These are phyloP conservation scores for Penaeus vannamei DNA, from an alignment of 1,140 invertebrate species.

Conservation along the genomic window DNA sequence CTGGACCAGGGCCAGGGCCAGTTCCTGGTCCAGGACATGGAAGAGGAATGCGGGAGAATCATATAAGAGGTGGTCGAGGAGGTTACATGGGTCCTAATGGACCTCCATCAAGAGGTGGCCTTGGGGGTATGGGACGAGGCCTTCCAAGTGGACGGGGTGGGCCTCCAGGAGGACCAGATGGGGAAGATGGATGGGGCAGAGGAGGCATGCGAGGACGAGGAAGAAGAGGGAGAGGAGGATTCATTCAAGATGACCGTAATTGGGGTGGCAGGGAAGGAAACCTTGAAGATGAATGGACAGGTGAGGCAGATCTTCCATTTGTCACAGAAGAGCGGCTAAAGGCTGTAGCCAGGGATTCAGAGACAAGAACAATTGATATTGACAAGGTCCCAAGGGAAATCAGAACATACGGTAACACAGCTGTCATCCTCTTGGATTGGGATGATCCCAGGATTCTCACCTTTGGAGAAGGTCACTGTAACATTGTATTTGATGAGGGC, in stretches of 20 bases:
- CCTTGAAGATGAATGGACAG: conserved; percentile 67
- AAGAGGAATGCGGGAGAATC: too few relatives aligned
- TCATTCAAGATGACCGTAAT: background rate
- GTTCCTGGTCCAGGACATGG: too few relatives aligned
- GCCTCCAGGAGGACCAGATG: conserved; percentile 10
- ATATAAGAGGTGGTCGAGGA: too few relatives aligned
- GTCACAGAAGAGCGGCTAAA: conserved; percentile 63
- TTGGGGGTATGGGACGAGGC: conserved; percentile 28
- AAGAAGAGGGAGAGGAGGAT: background rate
- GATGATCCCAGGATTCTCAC: conserved; percentile 89
- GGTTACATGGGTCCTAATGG: too few relatives aligned
- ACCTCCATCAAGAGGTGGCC: background rate
- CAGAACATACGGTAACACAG: conserved; percentile 87
- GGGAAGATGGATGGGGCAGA: conserved; percentile 30
- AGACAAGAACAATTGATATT: conserved; percentile 74
- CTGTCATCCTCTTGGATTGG: conserved; percentile 86
- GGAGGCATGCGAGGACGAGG: conserved; percentile 39
- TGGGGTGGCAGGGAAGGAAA: background rate
- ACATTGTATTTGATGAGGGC: conserved; percentile 69
- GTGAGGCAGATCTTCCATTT: conserved; percentile 66
- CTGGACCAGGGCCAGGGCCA: too few relatives aligned
- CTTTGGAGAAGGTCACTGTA: conserved; percentile 75
- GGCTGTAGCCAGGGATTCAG: conserved; percentile 61
- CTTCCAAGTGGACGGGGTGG: conserved; percentile 31
- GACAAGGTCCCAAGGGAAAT: conserved; percentile 87